phyloP scores from a whole-genome alignment of 2,113 vertebrate genomes.

The Telmatochromis sp. region DNA sequence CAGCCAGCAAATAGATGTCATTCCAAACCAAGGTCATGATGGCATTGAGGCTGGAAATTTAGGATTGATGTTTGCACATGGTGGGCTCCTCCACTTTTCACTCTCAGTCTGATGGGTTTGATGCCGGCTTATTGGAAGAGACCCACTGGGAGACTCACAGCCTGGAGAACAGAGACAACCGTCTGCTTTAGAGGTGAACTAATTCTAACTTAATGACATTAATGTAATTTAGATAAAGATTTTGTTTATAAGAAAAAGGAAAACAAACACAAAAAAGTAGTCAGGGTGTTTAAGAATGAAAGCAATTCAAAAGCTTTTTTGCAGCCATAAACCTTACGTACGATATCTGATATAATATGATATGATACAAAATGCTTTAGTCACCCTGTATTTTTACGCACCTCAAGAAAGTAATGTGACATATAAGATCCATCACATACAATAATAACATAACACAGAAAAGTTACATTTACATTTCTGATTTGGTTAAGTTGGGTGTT shows the following conservation, averaged over 20 bases:
- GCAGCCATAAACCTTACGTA: not conserved
- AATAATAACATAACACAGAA: not conserved
- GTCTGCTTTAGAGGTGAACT: constrained; percentile 21
- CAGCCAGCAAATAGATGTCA: constrained; percentile 78
- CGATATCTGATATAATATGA: fast-evolving
- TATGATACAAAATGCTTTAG: not conserved
- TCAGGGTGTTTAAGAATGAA: not conserved
- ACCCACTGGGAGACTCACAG: constrained; percentile 4
- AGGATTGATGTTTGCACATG: constrained; percentile 72
- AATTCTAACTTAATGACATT: not conserved
- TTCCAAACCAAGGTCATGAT: constrained; percentile 73
- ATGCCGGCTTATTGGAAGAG: constrained; percentile 37
- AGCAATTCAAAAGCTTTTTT: not conserved
- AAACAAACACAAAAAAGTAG: not conserved
- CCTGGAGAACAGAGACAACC: constrained; percentile 2
- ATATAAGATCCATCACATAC: not conserved
- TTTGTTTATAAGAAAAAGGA: not conserved
- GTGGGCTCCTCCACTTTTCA: constrained; percentile 52
- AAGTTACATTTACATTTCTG: not conserved
- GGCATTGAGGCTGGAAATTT: constrained; percentile 66
- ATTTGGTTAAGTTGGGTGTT: not conserved
- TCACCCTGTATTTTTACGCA: not conserved
- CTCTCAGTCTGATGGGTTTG: constrained; percentile 42
- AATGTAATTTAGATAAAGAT: not conserved
- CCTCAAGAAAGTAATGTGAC: not conserved